Evolutionary conservation across 2,113 vertebrate genomes (phyloP).

Genomic region (Ophiodon elongatus): DNA sequence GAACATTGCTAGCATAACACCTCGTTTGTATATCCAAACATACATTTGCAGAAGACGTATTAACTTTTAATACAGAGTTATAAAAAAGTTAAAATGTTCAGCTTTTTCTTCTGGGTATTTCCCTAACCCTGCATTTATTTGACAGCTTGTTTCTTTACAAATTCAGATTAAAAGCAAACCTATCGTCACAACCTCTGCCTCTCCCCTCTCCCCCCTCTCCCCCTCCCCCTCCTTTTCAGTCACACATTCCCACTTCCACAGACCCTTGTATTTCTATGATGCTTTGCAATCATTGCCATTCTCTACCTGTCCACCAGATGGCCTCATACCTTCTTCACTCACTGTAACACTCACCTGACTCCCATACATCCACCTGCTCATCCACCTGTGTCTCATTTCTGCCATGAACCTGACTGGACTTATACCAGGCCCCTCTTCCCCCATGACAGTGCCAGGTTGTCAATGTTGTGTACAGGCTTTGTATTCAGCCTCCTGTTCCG

Average conservation of each 20-base stretch:
- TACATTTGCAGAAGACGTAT: too few species aligned
- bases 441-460: background rate
- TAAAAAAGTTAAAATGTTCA: too few species aligned
- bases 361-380: background rate
- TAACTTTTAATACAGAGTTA: too few species aligned
- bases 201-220: background rate
- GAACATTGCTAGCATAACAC: too few species aligned
- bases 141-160: conserved; percentile 17
- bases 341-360: background rate
- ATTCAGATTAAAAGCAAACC: background rate
- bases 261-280: background rate
- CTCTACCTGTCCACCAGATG: conserved; percentile 14
- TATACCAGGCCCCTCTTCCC: background rate
- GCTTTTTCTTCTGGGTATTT: too few species aligned
- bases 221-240: background rate
- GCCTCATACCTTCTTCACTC: background rate
- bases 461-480: background rate
- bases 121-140: background rate
- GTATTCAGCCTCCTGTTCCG: background rate
- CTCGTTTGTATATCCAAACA: too few species aligned
- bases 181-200: background rate
- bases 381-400: background rate
- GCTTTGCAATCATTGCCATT: background rate
- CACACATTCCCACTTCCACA: background rate
- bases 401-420: background rate